phyloP scores from a whole-genome alignment of 2,113 vertebrate species.

The Physeter macrocephalus region DNA sequence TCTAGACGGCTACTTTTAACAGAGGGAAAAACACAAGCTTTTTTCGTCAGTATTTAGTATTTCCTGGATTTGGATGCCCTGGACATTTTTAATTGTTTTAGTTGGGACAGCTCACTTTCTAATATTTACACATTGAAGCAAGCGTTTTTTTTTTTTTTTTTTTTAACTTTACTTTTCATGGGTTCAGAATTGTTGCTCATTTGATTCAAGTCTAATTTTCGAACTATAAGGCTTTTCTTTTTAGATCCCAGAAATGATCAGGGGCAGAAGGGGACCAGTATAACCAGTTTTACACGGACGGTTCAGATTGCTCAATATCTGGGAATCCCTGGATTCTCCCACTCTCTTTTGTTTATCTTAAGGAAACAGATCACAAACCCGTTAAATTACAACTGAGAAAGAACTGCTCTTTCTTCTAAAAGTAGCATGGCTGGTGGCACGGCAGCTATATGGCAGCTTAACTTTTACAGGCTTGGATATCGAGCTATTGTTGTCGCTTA shows the following conservation, averaged over 20 bases:
- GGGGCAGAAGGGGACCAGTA: not conserved
- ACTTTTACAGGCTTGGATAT: not conserved
- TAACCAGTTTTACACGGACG: not conserved
- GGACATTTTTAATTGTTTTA: not conserved
- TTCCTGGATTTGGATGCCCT: not conserved
- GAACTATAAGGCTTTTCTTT: not conserved
- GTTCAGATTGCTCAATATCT: not conserved
- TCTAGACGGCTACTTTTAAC: no score
- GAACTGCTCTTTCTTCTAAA: not conserved
- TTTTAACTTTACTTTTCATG: not conserved
- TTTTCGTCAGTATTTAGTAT: not conserved
- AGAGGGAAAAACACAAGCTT: not conserved
- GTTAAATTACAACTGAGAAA: not conserved
- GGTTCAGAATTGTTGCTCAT: not conserved
- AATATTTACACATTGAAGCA: not conserved
- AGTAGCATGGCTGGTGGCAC: not conserved
- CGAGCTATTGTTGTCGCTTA: not conserved
- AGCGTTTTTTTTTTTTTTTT: not conserved
- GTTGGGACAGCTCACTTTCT: not conserved
- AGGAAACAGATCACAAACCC: not conserved
- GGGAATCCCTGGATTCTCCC: not conserved
- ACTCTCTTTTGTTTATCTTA: not conserved
- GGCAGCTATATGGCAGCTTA: not conserved
- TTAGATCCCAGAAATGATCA: not conserved
- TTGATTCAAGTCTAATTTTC: conserved; percentile 1